phyloP scores from a whole-genome alignment of 37 sponge, comb jelly and placozoan genomes.

The Ianthella basta region DNA sequence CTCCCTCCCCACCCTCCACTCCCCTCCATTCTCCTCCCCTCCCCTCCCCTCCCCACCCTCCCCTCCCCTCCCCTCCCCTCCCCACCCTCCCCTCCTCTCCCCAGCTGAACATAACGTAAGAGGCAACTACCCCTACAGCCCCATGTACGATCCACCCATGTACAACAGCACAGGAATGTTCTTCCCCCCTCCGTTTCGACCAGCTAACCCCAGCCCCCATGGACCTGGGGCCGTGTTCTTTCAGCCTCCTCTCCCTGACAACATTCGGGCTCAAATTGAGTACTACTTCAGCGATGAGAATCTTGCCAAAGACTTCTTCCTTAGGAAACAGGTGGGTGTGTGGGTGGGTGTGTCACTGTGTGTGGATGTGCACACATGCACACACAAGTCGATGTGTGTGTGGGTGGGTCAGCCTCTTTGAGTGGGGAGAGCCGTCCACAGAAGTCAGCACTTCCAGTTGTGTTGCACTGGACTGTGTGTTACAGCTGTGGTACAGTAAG shows the following conservation, averaged over 20 bases:
- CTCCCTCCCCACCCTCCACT: too few relatives aligned
- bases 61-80: too few relatives aligned
- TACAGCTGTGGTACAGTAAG: constrained; percentile 73
- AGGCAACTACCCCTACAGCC: background rate
- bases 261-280: constrained; percentile 64
- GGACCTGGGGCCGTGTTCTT: constrained; percentile 21
- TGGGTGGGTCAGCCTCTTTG: too few relatives aligned
- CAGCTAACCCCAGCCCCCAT: background rate
- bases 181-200: too few relatives aligned
- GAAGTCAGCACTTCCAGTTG: constrained; percentile 70
- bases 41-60: too few relatives aligned
- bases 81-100: too few relatives aligned
- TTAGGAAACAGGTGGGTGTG: constrained; percentile 81
- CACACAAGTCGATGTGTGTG: background rate
- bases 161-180: too few relatives aligned
- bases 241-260: constrained; percentile 14
- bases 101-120: too few relatives aligned
- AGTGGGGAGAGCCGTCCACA: background rate
- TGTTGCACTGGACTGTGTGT: constrained; percentile 49
- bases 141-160: constrained; percentile 16
- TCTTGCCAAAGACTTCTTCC: constrained; percentile 89
- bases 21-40: too few relatives aligned
- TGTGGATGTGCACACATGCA: background rate
- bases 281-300: constrained; percentile 99
- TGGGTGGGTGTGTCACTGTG: background rate